Evolutionary conservation across 2,113 vertebrate species (phyloP).

Genomic region (Echinops telfairi): DNA sequence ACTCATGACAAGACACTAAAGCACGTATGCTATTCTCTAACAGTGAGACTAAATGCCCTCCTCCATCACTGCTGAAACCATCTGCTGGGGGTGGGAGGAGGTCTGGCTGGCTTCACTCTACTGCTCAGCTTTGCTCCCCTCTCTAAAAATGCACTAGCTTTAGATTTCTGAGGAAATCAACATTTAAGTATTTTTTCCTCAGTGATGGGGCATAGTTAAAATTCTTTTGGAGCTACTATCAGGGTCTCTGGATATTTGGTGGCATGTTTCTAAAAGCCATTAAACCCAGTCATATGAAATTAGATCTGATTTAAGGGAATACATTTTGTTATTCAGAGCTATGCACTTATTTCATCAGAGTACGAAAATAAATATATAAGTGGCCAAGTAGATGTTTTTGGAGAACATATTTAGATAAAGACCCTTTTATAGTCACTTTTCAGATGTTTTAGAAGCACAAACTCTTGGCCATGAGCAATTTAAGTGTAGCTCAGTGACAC

Average conservation of each 20-base stretch:
- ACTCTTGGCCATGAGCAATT: background rate
- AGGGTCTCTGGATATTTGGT: background rate
- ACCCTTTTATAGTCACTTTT: background rate
- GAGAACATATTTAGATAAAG: conserved; percentile 23
- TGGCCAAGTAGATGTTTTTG: conserved; percentile 5
- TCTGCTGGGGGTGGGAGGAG: background rate
- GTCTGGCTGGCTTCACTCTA: background rate
- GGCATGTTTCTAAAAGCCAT: background rate
- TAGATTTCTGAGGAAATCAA: conserved; percentile 22
- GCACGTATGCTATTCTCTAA: background rate
- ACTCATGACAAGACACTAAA: background rate
- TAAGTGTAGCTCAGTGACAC: background rate
- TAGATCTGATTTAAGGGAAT: conserved; percentile 27
- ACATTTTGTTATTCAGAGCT: background rate
- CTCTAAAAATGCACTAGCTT: background rate
- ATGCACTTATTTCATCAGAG: background rate
- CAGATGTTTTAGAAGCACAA: conserved; percentile 44
- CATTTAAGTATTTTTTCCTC: background rate
- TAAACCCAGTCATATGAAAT: background rate
- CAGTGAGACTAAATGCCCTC: background rate
- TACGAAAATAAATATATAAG: background rate
- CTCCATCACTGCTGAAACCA: background rate
- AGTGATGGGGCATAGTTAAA: background rate
- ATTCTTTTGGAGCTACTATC: background rate
- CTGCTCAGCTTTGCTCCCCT: background rate